Percentiles rank a stretch among this genome's conserved stretches.
These are phyloP conservation scores for Ciconia nigra DNA, from an alignment of 2,797 vertebrate species.

Conservation along the genomic window DNA sequence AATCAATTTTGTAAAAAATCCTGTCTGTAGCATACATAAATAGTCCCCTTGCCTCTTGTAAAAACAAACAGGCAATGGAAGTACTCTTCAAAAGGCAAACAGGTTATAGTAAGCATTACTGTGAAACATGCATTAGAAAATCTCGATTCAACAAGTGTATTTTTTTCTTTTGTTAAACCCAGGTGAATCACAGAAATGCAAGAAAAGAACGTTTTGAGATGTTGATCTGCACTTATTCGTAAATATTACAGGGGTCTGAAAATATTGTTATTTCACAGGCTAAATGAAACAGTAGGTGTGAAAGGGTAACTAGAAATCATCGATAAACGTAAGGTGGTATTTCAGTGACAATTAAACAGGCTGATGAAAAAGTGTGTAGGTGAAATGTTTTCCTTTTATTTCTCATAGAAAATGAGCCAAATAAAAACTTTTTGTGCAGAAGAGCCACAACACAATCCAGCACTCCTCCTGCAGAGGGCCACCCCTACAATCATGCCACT, in stretches of 20 bases:
- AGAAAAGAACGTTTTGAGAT: not conserved
- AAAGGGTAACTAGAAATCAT: not conserved
- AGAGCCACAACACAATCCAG: not conserved
- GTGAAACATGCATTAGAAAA: not conserved
- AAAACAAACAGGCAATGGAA: not conserved
- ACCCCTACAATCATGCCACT: fast-evolving
- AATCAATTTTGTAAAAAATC: not conserved
- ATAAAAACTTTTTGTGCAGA: not conserved
- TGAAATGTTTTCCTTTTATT: not conserved
- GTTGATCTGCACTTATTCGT: not conserved
- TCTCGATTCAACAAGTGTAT: not conserved
- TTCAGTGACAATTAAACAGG: not conserved
- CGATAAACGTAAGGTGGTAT: not conserved
- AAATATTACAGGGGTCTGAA: not conserved
- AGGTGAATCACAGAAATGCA: not conserved
- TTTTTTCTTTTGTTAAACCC: not conserved
- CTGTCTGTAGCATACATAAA: not conserved
- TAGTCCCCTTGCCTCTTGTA: not conserved
- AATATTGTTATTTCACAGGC: not conserved
- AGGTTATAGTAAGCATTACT: not conserved
- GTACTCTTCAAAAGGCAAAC: not conserved
- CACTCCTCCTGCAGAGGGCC: not conserved
- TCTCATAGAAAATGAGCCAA: not conserved
- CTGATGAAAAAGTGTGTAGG: not conserved
- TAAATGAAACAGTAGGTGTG: not conserved